Evolutionary conservation across 1,140 invertebrate genomes (phyloP), one percentile per base, ranked within the genome.

Genomic region (Saccostrea echinata): DNA sequence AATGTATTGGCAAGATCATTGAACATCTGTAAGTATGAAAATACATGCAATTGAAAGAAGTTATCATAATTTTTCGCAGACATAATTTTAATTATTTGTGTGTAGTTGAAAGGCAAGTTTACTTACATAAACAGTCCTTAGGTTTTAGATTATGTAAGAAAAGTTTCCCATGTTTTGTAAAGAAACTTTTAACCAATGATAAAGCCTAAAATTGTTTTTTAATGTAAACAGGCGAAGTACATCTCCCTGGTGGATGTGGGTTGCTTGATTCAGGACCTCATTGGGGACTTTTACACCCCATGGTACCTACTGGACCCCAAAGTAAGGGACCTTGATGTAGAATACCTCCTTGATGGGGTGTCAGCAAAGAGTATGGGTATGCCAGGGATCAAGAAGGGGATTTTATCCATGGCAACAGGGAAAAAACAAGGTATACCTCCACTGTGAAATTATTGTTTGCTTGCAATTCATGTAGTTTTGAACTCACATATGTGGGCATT

Each of bases 231-330:
- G 84, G 76, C 84, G 0, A 89, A 88, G 86, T 90, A 89, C 21
- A 90, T 92, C 71, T 88, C 90, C 1, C 64, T 94, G 80, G 35
- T 76, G 21, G 92, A 93, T 81, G 93, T 95, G 9, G 94, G 93
- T 2, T 57, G 90, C n/a, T 55, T 94, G 85, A 92, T 95, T 0
- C 91, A 94, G 83, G 88, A 90, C 8, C 87, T 95, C 13, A 91
- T 95, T 35, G 94, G 94, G 13, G 94, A 94, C 86, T 94, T 92
- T 83, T 94, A 93, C 82, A 84, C 90, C 21, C 92, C 92, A 0
- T 76, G 90, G n/a, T 94, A 94, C 89, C 88, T 92, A n/a, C 88
- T 81, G 27, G 87, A 91, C 24, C 12, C 35, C 18, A 64, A 84
- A 13, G 88, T 88, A 61, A 53, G 83, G 13, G 33, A 68, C 1